Conservation (phyloP, 1,140 invertebrate species). For the Lasioglossum albipes region DNA sequence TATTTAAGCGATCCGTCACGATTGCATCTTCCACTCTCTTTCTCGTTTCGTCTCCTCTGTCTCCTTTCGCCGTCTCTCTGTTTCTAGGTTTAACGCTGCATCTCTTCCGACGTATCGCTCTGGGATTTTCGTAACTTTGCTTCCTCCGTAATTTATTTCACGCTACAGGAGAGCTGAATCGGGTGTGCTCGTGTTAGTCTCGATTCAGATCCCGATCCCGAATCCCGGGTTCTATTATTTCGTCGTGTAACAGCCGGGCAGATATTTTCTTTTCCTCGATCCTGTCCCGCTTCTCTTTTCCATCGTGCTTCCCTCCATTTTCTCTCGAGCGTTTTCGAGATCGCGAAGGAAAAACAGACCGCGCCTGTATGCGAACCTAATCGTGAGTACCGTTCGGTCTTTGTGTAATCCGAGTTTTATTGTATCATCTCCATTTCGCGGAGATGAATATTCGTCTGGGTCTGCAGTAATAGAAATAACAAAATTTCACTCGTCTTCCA, state of each 20-base stretch:
- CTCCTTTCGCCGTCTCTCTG: not conserved
- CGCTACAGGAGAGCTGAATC: not conserved
- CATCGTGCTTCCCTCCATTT: slow-evolving; percentile 19
- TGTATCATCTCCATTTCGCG: slow-evolving; percentile 36
- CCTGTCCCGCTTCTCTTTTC: not conserved
- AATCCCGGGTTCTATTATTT: slow-evolving; percentile 16
- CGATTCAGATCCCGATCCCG: slow-evolving; percentile 31
- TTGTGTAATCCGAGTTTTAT: slow-evolving; percentile 40
- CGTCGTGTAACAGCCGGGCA: not conserved
- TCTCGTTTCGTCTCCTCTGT: too few species aligned
- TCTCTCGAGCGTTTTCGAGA: slow-evolving; percentile 31
- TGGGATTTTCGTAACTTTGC: slow-evolving; percentile 4
- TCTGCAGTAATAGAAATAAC: too few species aligned
- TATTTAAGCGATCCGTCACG: slow-evolving; percentile 28
- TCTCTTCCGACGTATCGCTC: not conserved
- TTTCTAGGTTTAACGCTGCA: slow-evolving; percentile 1
- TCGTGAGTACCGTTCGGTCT: slow-evolving; percentile 15
- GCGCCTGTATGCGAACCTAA: not conserved
- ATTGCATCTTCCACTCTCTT: not conserved
- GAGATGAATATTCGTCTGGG: not conserved
- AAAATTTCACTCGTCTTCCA: too few species aligned
- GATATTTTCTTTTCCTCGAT: slow-evolving; percentile 18
- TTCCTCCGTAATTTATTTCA: slow-evolving; percentile 25
- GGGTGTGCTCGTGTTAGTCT: not conserved
- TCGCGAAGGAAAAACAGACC: slow-evolving; percentile 48